phyloP scores from a whole-genome alignment of 2,888 invertebrate species.

The Oligia latruncula region DNA sequence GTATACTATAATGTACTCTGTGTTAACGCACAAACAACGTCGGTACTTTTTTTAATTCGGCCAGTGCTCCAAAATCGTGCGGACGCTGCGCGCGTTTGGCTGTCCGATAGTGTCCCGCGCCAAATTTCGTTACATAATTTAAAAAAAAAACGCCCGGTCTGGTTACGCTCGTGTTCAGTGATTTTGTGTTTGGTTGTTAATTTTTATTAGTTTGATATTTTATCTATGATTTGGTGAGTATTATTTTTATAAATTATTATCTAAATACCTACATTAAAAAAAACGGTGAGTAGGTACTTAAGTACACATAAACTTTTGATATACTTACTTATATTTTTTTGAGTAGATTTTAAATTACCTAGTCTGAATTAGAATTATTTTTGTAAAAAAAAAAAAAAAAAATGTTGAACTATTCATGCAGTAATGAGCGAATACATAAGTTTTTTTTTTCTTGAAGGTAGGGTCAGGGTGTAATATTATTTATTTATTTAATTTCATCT shows the following conservation, averaged over 20 bases:
- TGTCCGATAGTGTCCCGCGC: constrained; percentile 67
- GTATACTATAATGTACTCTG: no score
- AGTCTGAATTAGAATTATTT: neutral
- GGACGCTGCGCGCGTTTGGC: constrained; percentile 74
- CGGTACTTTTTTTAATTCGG: constrained; percentile 77
- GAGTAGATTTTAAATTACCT: neutral
- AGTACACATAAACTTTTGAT: no score
- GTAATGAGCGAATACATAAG: neutral
- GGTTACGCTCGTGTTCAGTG: constrained; percentile 54
- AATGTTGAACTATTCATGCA: neutral
- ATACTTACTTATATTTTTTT: no score
- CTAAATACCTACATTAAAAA: neutral
- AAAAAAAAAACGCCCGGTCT: constrained; percentile 50
- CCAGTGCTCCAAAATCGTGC: constrained; percentile 82
- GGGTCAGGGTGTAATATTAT: neutral
- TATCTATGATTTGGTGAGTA: constrained; percentile 54
- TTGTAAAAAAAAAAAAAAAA: neutral
- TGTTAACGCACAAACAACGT: constrained; percentile 47
- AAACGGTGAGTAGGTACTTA: no score
- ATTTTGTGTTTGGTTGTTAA: constrained; percentile 49
- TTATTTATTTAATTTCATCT: neutral
- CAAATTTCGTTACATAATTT: constrained; percentile 79
- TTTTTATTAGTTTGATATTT: constrained; percentile 31
- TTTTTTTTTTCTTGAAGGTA: neutral
- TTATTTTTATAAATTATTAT: neutral